These are phyloP conservation scores for Ceramica pisi DNA, from an alignment of 2,888 invertebrate genomes.

Conservation along the genomic window DNA sequence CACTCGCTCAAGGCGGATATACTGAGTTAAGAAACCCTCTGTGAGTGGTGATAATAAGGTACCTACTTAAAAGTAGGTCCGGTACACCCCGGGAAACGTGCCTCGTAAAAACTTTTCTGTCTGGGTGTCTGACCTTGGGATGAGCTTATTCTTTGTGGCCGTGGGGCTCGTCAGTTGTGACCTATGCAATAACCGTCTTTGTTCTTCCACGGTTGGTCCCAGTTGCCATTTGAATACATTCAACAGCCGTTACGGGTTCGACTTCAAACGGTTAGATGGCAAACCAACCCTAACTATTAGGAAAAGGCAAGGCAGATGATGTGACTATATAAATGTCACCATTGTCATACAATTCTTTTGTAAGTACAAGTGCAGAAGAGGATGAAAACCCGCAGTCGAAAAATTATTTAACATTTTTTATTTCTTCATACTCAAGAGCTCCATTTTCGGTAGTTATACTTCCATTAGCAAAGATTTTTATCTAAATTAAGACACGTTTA, in stretches of 20 bases:
- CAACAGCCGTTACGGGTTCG: not conserved
- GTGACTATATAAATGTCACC: not conserved
- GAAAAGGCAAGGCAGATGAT: not conserved
- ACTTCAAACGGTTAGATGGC: too few species aligned
- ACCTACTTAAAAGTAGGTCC: not conserved
- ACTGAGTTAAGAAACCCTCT: conserved; percentile 2
- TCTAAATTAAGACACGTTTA: conserved; percentile 44
- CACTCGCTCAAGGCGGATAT: conserved; percentile 79
- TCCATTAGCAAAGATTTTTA: conserved; percentile 48
- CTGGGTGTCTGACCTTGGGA: not conserved
- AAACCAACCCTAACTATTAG: not conserved
- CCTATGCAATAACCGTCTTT: not conserved
- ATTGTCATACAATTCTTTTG: not conserved
- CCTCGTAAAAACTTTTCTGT: not conserved
- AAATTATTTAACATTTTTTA: conserved; percentile 17
- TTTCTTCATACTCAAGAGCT: conserved; percentile 48
- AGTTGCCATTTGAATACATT: too few species aligned
- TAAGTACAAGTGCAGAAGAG: not conserved
- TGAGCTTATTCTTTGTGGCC: not conserved
- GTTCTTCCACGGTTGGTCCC: not conserved
- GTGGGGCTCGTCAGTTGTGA: not conserved
- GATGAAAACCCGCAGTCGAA: not conserved
- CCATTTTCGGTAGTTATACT: conserved; percentile 41
- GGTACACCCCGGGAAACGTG: not conserved
- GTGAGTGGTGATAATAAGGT: not conserved